These are phyloP conservation scores for Hexactinellida sp. DNA, from an alignment of 37 sponge, comb jelly and placozoan genomes.

Conservation along the genomic window DNA sequence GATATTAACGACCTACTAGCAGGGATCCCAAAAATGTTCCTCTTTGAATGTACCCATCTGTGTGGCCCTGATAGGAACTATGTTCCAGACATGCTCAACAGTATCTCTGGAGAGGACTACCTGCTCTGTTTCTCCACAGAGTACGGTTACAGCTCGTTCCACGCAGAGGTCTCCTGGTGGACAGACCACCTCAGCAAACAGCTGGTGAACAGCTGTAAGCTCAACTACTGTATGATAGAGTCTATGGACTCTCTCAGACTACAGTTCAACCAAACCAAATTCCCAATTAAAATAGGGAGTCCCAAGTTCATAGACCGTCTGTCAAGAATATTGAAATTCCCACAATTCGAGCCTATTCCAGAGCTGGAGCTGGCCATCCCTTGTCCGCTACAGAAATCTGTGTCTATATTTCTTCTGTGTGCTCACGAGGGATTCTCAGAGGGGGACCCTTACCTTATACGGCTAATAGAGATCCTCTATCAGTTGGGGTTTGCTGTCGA, in stretches of 20 bases:
- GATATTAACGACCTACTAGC: background rate
- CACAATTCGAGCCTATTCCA: background rate
- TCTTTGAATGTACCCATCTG: background rate
- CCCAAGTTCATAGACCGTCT: background rate
- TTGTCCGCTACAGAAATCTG: background rate
- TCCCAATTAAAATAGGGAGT: background rate
- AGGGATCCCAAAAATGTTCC: background rate
- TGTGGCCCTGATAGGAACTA: background rate
- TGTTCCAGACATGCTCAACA: background rate
- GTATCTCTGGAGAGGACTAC: background rate
- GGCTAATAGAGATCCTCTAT: background rate
- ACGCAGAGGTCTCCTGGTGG: conserved; percentile 8
- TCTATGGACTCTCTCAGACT: background rate
- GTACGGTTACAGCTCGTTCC: background rate
- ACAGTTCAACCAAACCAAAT: background rate
- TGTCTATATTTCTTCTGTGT: background rate
- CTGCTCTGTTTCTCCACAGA: background rate
- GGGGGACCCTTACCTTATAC: background rate
- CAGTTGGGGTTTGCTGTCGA: background rate
- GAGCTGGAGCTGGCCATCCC: background rate
- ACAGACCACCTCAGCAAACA: conserved; percentile 6
- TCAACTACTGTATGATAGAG: background rate
- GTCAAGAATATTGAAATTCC: background rate
- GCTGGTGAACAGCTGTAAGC: background rate
- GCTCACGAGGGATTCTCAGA: background rate